phyloP scores from a whole-genome alignment of 2,888 invertebrate species.

The Reticulitermes lucifugus region DNA sequence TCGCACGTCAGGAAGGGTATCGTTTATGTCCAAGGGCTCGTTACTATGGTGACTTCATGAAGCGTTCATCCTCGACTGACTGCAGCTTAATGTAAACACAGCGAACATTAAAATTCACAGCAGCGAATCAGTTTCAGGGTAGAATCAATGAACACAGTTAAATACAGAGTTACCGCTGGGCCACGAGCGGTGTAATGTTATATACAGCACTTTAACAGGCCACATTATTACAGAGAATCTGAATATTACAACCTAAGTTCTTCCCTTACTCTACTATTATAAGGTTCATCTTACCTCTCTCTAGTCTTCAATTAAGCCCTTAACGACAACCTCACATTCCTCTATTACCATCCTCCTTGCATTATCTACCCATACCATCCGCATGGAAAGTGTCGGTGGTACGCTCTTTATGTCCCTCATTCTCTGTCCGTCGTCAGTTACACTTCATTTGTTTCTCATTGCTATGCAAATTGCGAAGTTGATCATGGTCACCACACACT shows the following conservation, averaged over 20 bases:
- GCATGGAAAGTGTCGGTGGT: conserved; percentile 15
- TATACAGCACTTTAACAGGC: conserved; percentile 2
- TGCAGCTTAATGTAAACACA: background rate
- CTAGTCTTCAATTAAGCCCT: conserved; percentile 30
- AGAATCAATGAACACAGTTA: too few relatives aligned
- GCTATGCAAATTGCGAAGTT: conserved; percentile 46
- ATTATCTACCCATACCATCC: conserved; percentile 28
- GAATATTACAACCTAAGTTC: conserved; percentile 12
- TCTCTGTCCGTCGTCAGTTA: conserved; percentile 24
- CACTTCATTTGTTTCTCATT: conserved; percentile 46
- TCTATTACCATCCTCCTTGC: conserved; percentile 28
- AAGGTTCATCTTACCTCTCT: conserved; percentile 20
- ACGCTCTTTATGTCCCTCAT: background rate
- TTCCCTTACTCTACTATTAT: conserved; percentile 15
- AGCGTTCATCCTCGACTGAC: too few relatives aligned
- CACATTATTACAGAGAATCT: conserved; percentile 11
- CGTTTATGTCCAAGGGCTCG: too few relatives aligned
- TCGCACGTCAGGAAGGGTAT: too few relatives aligned
- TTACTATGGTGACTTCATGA: too few relatives aligned
- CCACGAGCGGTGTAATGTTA: conserved; percentile 13
- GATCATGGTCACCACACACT: conserved; percentile 10
- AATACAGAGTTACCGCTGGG: background rate
- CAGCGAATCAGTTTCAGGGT: background rate
- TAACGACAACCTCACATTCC: conserved; percentile 38
- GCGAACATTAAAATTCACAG: background rate